phyloP scores from a whole-genome alignment of 2,888 invertebrate species.

The Chouioia cunea region DNA sequence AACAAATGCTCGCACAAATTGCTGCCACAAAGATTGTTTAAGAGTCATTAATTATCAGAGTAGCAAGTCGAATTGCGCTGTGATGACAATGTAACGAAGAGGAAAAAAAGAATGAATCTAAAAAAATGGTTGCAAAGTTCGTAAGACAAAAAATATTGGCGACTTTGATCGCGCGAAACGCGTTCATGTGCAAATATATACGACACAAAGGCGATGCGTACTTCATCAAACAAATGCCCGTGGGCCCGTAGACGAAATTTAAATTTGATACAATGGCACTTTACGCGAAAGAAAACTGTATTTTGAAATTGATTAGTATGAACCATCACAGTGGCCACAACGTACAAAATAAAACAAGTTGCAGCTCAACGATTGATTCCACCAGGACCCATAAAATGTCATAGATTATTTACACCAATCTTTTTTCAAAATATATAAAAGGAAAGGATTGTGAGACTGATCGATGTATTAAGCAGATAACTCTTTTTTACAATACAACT shows the following conservation, averaged over 20 bases:
- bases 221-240: slow-evolving; percentile 33
- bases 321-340: slow-evolving; percentile 7
- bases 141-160: slow-evolving; percentile 20
- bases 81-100: slow-evolving; percentile 32
- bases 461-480: slow-evolving; percentile 65
- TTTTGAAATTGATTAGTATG: not conserved
- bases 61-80: slow-evolving; percentile 37
- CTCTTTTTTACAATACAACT: slow-evolving; percentile 63
- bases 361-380: slow-evolving; percentile 45
- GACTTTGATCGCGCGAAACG: slow-evolving; percentile 42
- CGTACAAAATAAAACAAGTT: slow-evolving; percentile 42
- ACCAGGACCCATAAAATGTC: slow-evolving; percentile 37
- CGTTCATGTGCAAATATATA: slow-evolving; percentile 21
- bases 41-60: slow-evolving; percentile 32
- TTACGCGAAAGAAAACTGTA: not conserved
- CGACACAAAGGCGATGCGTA: slow-evolving; percentile 15
- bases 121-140: slow-evolving; percentile 31
- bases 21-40: slow-evolving; percentile 45
- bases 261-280: slow-evolving; percentile 10
- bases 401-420: slow-evolving; percentile 49
- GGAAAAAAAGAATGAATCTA: slow-evolving; percentile 9
- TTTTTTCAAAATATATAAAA: slow-evolving; percentile 39
- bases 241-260: slow-evolving; percentile 9
- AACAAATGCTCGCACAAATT: slow-evolving; percentile 38
- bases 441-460: slow-evolving; percentile 66